Base-by-base conservation (phyloP, 2,113 vertebrate genomes). In the Gavialis gangeticus region DNA sequence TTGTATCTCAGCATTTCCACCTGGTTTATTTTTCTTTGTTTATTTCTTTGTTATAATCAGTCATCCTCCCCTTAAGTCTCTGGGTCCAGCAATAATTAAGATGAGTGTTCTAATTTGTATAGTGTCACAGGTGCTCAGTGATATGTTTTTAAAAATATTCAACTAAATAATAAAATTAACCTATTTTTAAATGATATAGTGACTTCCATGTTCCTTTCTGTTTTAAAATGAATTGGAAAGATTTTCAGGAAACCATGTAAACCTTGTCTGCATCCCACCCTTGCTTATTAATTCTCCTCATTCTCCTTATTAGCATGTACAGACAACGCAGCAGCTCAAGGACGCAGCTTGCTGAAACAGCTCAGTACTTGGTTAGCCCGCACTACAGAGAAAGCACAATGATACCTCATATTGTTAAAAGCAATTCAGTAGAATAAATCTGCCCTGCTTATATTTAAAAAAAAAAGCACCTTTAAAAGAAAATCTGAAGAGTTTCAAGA, bases 221-320 rank as follows among this genome's bases (percentile, higher is more conserved):
- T 79, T 30, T 60, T 88, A 55, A 84, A 95, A 79, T 80, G 25
- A 64, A 84, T 76, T 77, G 25, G 86, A 94, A 96, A 76, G 8
- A 92, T 92, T 89, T 96, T 89, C 73, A 96, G 86, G 69, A 92
- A 94, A 93, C 25, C 55, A 75, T 10, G 57, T 56, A 62, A 84
- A 77, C 57, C 21, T 57, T 69, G 82, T 34, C 56, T 75, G 87
- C 56, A 57, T 89, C 85, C 91, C 76, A 92, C 93, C 96, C 84
- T 95, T 62, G 64, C 90, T 98, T 95, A 98, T 97, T 98, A 98
- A 98, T 98, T 98, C 98, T 97, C 84, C 87, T 97, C 95, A 87
- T 98, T 98, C 98, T 98, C 97, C 98, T 92, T 85, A 93, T 97
- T 96, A 97, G 92, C 91, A 97, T 79, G 89, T 85, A 89, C 92